Evolutionary conservation across 2,113 vertebrate species (phyloP).

Genomic region (Eidolon helvum): DNA sequence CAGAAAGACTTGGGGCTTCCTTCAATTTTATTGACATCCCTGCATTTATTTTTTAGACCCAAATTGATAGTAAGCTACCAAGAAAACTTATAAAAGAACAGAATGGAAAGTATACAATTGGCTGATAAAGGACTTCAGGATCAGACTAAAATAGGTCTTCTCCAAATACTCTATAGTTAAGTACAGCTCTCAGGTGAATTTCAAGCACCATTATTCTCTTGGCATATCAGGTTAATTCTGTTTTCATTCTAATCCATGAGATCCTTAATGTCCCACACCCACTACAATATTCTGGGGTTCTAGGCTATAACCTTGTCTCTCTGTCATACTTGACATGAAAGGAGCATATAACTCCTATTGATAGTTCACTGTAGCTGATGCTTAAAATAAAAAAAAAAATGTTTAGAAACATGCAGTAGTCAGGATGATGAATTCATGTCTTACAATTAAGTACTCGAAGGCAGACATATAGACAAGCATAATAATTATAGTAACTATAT

Average conservation of each 20-base stretch:
- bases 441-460: background rate
- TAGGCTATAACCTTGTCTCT: background rate
- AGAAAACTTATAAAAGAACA: background rate
- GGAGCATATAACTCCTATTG: background rate
- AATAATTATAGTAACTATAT: background rate
- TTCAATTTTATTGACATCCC: background rate
- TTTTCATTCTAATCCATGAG: background rate
- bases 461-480: background rate
- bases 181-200: conserved; percentile 20
- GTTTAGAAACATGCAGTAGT: background rate
- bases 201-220: background rate
- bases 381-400: background rate
- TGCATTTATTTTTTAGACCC: background rate
- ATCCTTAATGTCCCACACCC: background rate
- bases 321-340: background rate
- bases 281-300: background rate
- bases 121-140: background rate
- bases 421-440: background rate
- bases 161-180: background rate
- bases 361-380: conserved; percentile 14
- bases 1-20: background rate
- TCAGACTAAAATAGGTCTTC: background rate
- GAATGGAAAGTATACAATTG: background rate
- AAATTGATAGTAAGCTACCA: background rate
- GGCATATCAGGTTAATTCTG: background rate